Conservation (phyloP, 2,797 vertebrate genomes). For the Loriculus beryllinus region DNA sequence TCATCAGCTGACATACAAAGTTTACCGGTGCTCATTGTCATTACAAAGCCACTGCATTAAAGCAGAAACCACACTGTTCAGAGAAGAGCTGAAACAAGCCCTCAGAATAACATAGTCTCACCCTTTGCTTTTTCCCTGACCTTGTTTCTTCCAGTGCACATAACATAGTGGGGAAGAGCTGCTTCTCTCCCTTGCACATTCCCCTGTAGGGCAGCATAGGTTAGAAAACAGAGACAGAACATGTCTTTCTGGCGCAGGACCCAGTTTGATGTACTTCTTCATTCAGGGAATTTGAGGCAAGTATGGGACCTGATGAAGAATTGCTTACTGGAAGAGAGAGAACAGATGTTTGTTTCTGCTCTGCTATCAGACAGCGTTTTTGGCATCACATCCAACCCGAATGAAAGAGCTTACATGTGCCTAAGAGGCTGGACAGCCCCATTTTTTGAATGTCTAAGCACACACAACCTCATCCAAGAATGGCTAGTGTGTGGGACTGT, state of each 20-base stretch:
- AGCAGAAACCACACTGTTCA: neutral
- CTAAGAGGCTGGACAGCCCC: neutral
- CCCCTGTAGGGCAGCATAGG: neutral
- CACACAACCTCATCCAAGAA: neutral
- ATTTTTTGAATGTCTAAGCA: neutral
- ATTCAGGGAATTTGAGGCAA: neutral
- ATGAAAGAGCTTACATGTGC: neutral
- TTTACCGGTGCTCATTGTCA: neutral
- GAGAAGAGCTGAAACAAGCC: neutral
- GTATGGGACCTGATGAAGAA: neutral
- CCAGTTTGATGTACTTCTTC: fast-evolving
- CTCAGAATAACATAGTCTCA: neutral
- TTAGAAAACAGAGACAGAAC: neutral
- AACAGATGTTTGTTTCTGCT: neutral
- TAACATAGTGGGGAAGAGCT: fast-evolving
- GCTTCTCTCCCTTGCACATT: neutral
- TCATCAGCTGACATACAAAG: neutral
- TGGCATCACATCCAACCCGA: neutral
- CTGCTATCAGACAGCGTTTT: neutral
- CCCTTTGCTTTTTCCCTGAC: neutral
- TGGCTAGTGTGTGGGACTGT: fast-evolving
- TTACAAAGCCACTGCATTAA: neutral
- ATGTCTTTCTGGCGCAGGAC: neutral
- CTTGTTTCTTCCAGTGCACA: neutral
- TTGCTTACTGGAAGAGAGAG: neutral